Conservation (phyloP, 1,140 invertebrate species). For the Carcinoscorpius rotundicauda region DNA sequence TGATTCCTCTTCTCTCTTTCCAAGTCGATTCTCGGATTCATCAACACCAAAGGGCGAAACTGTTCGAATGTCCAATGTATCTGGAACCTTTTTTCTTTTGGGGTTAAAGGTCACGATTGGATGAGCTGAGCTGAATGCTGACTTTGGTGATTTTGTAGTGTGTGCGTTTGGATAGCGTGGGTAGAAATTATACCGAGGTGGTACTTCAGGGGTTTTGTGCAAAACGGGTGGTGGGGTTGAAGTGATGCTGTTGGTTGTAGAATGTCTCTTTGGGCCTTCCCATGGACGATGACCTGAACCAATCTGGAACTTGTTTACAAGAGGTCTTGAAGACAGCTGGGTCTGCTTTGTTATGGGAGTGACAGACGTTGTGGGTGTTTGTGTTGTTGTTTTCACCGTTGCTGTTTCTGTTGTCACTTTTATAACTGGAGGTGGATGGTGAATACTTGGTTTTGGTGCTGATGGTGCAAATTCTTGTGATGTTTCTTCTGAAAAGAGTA, state of each 20-base stretch:
- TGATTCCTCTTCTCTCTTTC: conserved; percentile 28
- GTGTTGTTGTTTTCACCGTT: not conserved
- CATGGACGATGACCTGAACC: not conserved
- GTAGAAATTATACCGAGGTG: not conserved
- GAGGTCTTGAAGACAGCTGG: conserved; percentile 42
- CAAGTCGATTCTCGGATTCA: conserved; percentile 37
- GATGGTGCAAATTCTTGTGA: too few species aligned
- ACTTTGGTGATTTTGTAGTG: conserved; percentile 25
- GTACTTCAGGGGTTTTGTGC: not conserved
- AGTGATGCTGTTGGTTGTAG: not conserved
- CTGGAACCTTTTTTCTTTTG: not conserved
- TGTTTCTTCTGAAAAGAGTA: too few species aligned
- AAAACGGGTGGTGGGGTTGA: not conserved
- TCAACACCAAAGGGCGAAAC: conserved; percentile 37
- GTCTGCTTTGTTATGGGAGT: conserved; percentile 24
- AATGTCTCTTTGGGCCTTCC: not conserved
- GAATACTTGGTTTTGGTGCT: not conserved
- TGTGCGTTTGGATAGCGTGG: not conserved
- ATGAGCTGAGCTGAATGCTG: conserved; percentile 13
- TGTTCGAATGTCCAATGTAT: not conserved
- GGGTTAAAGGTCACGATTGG: not conserved
- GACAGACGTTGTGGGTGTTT: not conserved
- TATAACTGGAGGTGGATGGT: not conserved
- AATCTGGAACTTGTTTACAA: too few species aligned
- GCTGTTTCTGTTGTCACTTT: not conserved